phyloP scores from a whole-genome alignment of 2,797 vertebrate genomes.

The Semotilus atromaculatus region DNA sequence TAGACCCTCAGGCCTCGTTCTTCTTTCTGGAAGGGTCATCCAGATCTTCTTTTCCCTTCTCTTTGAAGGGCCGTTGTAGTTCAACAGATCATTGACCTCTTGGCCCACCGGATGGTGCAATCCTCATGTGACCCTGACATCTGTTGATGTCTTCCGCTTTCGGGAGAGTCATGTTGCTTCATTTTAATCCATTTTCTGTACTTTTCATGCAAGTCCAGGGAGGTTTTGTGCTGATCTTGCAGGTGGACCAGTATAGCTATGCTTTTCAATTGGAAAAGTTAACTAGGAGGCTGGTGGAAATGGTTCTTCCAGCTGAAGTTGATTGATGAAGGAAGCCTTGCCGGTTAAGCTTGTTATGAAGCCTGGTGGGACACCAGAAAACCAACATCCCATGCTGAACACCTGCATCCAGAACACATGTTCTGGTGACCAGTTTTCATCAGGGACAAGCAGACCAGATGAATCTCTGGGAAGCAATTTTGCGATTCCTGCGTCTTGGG shows the following conservation, averaged over 20 bases:
- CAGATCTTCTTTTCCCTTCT: constrained; percentile 10
- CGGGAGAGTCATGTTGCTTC: background rate
- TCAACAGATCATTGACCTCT: constrained; percentile 37
- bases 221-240: background rate
- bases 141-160: background rate
- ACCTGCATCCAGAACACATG: background rate
- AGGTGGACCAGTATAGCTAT: background rate
- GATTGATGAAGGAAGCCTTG: background rate
- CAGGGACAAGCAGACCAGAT: background rate
- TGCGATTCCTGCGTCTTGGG: constrained; percentile 19
- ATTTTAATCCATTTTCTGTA: background rate
- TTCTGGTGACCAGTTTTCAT: background rate
- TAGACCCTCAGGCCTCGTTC: constrained; percentile 8
- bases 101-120: background rate
- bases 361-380: constrained; percentile 1
- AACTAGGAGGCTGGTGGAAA: no score
- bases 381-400: background rate
- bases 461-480: constrained; percentile 9
- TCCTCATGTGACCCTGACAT: constrained; percentile 38
- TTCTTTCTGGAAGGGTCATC: constrained; percentile 18
- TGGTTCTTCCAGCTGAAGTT: background rate
- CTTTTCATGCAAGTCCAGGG: background rate
- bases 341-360: background rate
- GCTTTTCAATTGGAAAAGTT: background rate
- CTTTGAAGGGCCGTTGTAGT: background rate